Conservation (phyloP, 2,888 invertebrate species). For the Atherix ibis region DNA sequence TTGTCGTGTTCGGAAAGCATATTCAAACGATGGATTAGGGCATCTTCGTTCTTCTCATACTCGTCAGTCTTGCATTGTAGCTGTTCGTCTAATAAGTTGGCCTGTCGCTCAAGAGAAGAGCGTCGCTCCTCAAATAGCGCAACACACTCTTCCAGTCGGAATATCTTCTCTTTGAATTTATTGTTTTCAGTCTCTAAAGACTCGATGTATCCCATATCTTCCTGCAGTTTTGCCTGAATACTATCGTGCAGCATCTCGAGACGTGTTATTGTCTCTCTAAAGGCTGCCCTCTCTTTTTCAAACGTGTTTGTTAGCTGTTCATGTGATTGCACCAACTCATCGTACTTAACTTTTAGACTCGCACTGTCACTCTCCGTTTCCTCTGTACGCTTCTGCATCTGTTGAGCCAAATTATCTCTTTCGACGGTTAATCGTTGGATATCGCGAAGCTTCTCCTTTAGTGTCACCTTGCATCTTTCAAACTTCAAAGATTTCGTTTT, state of each 20-base stretch:
- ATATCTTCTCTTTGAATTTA: constrained; percentile 46
- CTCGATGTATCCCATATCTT: constrained; percentile 58
- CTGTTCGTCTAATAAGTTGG: constrained; percentile 43
- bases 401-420: constrained; percentile 14
- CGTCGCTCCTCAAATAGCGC: constrained; percentile 44
- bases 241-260: constrained; percentile 27
- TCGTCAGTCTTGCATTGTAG: constrained; percentile 44
- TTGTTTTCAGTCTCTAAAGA: constrained; percentile 49
- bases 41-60: constrained; percentile 44
- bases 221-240: constrained; percentile 51
- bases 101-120: constrained; percentile 41
- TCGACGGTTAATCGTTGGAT: constrained; percentile 30
- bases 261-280: constrained; percentile 21
- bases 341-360: background rate
- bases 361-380: constrained; percentile 1
- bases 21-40: constrained; percentile 43
- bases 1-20: constrained; percentile 47
- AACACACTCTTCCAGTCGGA: constrained; percentile 49
- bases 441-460: constrained; percentile 40
- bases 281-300: constrained; percentile 19
- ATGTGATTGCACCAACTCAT: constrained; percentile 5
- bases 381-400: constrained; percentile 1
- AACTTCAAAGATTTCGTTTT: constrained; percentile 38
- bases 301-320: constrained; percentile 16
- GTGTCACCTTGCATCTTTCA: constrained; percentile 35